phyloP scores from a whole-genome alignment of 1,140 invertebrate genomes.

The honey bee (Apis mellifera) region Amel_HAv3.1 CM009934.2:9973001-9973500 shows the following conservation, averaged over 20 bases:
- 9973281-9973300: background rate
- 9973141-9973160: background rate
- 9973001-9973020: slow-evolving; percentile 46
- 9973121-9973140: background rate
- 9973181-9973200: background rate
- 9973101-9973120: background rate
- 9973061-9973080: background rate
- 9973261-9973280: background rate
- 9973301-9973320: background rate
- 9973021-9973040: background rate
- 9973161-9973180: background rate
- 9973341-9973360: slow-evolving; percentile 6
- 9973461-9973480: slow-evolving; percentile 77
- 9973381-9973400: slow-evolving; percentile 72
- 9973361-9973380: slow-evolving; percentile 32
- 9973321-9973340: slow-evolving; percentile 46
- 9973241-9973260: background rate
- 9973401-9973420: slow-evolving; percentile 64
- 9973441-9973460: slow-evolving; percentile 73
- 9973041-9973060: background rate
- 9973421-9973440: slow-evolving; percentile 67
- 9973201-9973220: background rate
- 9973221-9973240: background rate
- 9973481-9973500: slow-evolving; percentile 87
- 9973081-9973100: background rate